Conservation (phyloP, 2,888 invertebrate species). For the Pseudococcus jackbeardsleyi region DNA sequence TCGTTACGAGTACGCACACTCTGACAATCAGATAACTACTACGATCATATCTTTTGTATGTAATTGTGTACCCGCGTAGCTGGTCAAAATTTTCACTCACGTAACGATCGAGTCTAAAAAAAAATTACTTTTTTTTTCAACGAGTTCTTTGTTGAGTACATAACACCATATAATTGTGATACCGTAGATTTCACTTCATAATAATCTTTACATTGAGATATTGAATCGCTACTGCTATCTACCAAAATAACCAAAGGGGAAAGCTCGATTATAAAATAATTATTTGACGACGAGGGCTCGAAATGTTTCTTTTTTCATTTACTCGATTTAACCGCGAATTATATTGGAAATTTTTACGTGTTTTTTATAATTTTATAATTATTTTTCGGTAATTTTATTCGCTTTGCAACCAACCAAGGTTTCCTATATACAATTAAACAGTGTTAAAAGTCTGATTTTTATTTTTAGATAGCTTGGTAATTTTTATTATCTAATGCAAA, state of each 20-base stretch:
- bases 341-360: slow-evolving; percentile 40
- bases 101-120: neutral
- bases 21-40: slow-evolving; percentile 21
- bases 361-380: slow-evolving; percentile 54
- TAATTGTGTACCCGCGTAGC: slow-evolving; percentile 7
- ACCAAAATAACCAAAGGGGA: neutral
- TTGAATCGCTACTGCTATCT: neutral
- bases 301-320: slow-evolving; percentile 32
- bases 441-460: slow-evolving; percentile 52
- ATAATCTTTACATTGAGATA: neutral
- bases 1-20: neutral
- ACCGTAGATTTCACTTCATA: slow-evolving; percentile 9
- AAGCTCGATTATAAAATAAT: slow-evolving; percentile 25
- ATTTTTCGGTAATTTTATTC: slow-evolving; percentile 36
- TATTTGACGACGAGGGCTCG: neutral
- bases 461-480: slow-evolving; percentile 54
- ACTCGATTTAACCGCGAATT: slow-evolving; percentile 27
- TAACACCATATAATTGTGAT: slow-evolving; percentile 51
- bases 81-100: neutral
- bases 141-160: slow-evolving; percentile 36
- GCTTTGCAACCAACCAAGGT: slow-evolving; percentile 46
- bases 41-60: slow-evolving; percentile 47
- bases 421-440: slow-evolving; percentile 52
- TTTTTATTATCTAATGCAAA: slow-evolving; percentile 44
- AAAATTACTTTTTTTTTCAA: neutral